Evolutionary conservation across 2,797 vertebrate genomes (phyloP), one percentile per base, ranked within the genome.

Genomic region (Vultur gryphus): DNA sequence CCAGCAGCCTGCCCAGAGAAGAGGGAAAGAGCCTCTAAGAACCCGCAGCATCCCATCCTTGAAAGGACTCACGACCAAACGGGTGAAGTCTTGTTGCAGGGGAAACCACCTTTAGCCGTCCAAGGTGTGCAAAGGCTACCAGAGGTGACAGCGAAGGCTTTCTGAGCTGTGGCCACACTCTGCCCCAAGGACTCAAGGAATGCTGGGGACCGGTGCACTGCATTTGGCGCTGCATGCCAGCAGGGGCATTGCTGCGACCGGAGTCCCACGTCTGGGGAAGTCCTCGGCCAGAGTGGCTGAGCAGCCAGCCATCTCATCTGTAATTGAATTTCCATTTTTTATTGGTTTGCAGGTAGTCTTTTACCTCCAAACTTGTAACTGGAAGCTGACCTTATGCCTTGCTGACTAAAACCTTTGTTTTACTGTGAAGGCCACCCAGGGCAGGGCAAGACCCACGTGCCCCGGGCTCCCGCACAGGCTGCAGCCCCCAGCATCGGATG

Each of bases 21-120:
- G 77, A 70, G 48, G 28, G 33, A 41, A 62, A 28, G 55, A 81
- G 2, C 51, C 20, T 49, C 3, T 1, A 31, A 37, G 33, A 54
- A 51, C 23, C 44, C 75, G 43, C 39, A 70, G 12, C 41, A 37
- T 13, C 67, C 76, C 31, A 23, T 51, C 51, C 57, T 70, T 31
- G 24, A 58, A 18, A 33, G 87, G 48, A 11, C 21, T 82, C 14
- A 0, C 0, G 2, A 6, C 31, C 0, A 0, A 44, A 9, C 2
- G 1, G 33, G 44, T 35, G 61, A 44, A 20, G 35, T 58, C 44
- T 75, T 8, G 0, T 43, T 58, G 31, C 58, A 69, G n/a, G 49
- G 33, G n/a, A 82, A 71, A 23, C 3, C 18, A 29, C 37, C 46
- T 57, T 52, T 9, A 75, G 48, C 43, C 16, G 11, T 21, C 33